These are phyloP conservation scores for Oscarella lobularis DNA, from an alignment of 37 sponge, comb jelly and placozoan genomes.

Conservation along the genomic window DNA sequence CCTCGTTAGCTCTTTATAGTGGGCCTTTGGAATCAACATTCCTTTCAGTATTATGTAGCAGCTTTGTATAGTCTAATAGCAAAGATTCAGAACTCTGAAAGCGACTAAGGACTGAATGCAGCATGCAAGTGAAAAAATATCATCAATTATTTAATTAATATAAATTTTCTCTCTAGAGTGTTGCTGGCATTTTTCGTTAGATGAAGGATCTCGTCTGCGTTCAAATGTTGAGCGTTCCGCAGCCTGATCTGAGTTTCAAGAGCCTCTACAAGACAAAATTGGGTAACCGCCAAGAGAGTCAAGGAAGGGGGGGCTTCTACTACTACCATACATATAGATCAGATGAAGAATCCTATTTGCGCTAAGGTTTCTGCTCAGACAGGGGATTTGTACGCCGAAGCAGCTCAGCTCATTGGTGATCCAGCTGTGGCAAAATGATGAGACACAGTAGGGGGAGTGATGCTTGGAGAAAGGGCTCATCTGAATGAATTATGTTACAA, in stretches of 20 bases:
- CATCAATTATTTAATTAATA: too few species aligned
- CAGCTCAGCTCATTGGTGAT: constrained; percentile 49
- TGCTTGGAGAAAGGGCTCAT: neutral
- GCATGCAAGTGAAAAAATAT: too few species aligned
- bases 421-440: constrained; percentile 42
- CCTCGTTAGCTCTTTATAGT: too few species aligned
- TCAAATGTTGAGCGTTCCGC: constrained; percentile 62
- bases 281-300: neutral
- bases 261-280: constrained; percentile 50
- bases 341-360: constrained; percentile 60
- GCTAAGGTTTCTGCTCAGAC: constrained; percentile 86
- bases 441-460: constrained; percentile 42
- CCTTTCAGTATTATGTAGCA: neutral
- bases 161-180: constrained; percentile 34
- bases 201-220: constrained; percentile 76
- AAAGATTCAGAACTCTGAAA: neutral
- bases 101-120: neutral
- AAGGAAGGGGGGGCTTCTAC: too few species aligned
- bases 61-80: neutral
- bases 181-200: constrained; percentile 75
- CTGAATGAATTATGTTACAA: neutral
- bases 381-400: constrained; percentile 71
- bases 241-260: constrained; percentile 83
- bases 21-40: too few species aligned
- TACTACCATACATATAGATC: constrained; percentile 39